phyloP scores from a whole-genome alignment of 2,797 vertebrate species.

The Onychomys torridus region DNA sequence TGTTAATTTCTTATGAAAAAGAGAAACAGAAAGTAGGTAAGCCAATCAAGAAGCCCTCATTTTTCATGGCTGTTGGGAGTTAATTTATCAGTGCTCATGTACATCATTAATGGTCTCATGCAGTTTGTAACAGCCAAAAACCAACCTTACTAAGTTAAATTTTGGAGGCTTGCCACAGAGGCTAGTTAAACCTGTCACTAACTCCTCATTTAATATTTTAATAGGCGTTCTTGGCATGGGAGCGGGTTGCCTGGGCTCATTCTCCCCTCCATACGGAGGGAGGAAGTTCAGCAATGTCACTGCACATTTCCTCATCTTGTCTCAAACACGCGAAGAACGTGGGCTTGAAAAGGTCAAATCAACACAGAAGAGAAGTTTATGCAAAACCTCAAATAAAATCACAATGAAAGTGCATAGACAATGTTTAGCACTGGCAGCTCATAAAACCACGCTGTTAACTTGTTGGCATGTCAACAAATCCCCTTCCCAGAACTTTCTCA shows the following conservation, averaged over 20 bases:
- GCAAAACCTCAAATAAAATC: conserved; percentile 73
- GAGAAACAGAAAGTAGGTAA: conserved; percentile 23
- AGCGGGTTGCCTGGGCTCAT: conserved; percentile 20
- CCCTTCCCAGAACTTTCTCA: background rate
- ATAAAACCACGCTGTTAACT: conserved; percentile 60
- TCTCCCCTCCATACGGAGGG: conserved; percentile 25
- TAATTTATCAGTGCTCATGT: conserved; percentile 58
- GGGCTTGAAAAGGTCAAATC: conserved; percentile 74
- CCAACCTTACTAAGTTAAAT: conserved; percentile 72
- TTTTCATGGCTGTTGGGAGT: conserved; percentile 68
- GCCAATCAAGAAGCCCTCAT: conserved; percentile 60
- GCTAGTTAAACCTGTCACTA: conserved; percentile 79
- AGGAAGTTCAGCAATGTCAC: conserved; percentile 21
- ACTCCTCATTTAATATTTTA: conserved; percentile 83
- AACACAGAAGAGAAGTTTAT: conserved; percentile 72
- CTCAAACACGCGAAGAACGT: background rate
- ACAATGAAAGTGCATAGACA: background rate
- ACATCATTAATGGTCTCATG: conserved; percentile 45
- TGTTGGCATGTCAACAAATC: conserved; percentile 45
- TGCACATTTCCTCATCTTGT: conserved; percentile 47
- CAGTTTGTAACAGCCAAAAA: conserved; percentile 69
- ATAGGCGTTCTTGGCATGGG: conserved; percentile 60
- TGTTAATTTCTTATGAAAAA: conserved; percentile 67
- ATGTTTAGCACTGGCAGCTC: conserved; percentile 48
- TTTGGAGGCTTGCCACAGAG: conserved; percentile 75